Base-by-base conservation (phyloP, 2,888 invertebrate genomes). In the Eristalis tenax region DNA sequence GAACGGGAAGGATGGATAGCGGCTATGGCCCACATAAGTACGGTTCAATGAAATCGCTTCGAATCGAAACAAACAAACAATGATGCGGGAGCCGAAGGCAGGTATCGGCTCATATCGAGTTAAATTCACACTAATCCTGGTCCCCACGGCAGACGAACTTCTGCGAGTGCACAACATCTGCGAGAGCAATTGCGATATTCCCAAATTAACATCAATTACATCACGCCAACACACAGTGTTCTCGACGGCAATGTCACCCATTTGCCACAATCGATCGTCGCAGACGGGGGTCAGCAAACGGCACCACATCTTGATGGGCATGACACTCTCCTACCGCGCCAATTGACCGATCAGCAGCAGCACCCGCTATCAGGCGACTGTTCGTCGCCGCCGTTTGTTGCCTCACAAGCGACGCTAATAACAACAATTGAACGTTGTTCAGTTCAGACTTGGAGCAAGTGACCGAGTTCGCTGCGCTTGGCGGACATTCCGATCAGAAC, bases 181-280 rank as follows among this genome's bases (percentile, higher is more conserved):
- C 35, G 28, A 61, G 26, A 22, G 10, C n/a, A 69, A 32, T 10
- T n/a, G 38, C 80, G 81, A 73, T 28, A 23, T 85, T 69, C 76
- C 76, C 63, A 76, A 64, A 69, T 74, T 66, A 75, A 75, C 50
- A 66, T 81, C n/a, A 77, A 68, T 64, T 76, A 66, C 63, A 71
- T 76, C 66, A 75, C 70, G 40, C 56, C 11, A 57, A 40, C 28
- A 56, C n/a, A 75, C n/a, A 64, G 38, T 76, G 82, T 65, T 65
- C 28, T 11, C 40, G 75, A 59, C 66, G 78, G 71, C 86, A 82
- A 86, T 82, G 77, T 85, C 82, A 83, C 43, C 63, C 77, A 69
- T 74, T 32, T 74, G 43, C 59, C 65, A 28, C 28, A 64, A n/a
- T 1, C 43, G 73, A 59, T 65, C 59, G 35, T 68, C 59, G 38